These are phyloP conservation scores for Xiphophorus maculatus DNA, from an alignment of 2,113 vertebrate species.

Conservation along the genomic window DNA sequence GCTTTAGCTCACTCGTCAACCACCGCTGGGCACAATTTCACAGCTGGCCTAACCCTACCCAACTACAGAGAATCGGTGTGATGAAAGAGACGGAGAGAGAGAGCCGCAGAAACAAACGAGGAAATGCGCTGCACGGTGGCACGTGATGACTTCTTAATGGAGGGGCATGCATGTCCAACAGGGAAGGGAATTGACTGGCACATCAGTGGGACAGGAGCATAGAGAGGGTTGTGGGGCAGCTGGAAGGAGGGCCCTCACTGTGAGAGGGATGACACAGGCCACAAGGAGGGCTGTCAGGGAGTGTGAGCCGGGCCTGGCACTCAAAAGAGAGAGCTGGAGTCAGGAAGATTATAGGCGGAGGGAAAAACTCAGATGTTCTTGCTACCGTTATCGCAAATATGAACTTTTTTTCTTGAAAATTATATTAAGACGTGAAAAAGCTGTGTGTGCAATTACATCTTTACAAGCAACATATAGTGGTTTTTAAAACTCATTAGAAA, in stretches of 20 bases:
- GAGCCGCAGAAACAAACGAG: slow-evolving; percentile 26
- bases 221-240: slow-evolving; percentile 18
- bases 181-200: slow-evolving; percentile 46
- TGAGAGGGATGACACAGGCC: slow-evolving; percentile 33
- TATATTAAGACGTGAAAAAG: neutral
- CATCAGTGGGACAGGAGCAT: slow-evolving; percentile 19
- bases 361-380: slow-evolving; percentile 26
- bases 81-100: neutral
- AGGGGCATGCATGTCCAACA: slow-evolving; percentile 36
- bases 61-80: slow-evolving; percentile 40
- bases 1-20: slow-evolving; percentile 43
- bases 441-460: neutral
- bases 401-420: no score
- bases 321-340: slow-evolving; percentile 46
- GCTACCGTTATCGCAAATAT: neutral
- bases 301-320: slow-evolving; percentile 35
- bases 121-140: slow-evolving; percentile 10
- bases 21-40: slow-evolving; percentile 47
- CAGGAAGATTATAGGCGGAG: slow-evolving; percentile 7
- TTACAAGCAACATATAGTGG: neutral
- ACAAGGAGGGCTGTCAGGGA: slow-evolving; percentile 26
- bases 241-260: slow-evolving; percentile 11
- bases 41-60: slow-evolving; percentile 35
- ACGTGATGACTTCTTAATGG: slow-evolving; percentile 28
- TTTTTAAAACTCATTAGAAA: no score